phyloP scores from a whole-genome alignment of 1,140 invertebrate genomes.

The Solenopsis fugax region DNA sequence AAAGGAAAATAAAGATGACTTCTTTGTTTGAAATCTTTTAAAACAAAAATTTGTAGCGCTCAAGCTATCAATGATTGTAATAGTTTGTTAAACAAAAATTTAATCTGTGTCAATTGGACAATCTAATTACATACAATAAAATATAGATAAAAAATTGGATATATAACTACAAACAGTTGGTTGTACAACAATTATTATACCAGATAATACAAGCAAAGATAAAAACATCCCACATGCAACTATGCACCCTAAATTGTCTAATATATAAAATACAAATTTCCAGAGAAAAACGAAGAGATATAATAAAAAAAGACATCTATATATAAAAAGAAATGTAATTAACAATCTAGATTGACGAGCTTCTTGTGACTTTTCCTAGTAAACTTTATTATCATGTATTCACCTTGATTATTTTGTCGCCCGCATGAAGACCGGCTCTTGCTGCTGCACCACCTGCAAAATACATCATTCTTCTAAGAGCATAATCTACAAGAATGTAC shows the following conservation, averaged over 20 bases:
- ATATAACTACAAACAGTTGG: not conserved
- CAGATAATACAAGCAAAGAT: constrained; percentile 16
- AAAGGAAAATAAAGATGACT: not conserved
- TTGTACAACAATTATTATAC: not conserved
- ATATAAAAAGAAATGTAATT: not conserved
- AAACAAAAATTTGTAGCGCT: not conserved
- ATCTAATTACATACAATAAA: not conserved
- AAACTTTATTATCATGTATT: constrained; percentile 69
- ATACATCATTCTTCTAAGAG: constrained; percentile 33
- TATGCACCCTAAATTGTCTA: not conserved
- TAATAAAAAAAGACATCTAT: not conserved
- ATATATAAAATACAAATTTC: constrained; percentile 6
- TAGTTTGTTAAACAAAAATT: not conserved
- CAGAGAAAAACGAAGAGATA: not conserved
- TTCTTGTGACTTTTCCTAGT: not conserved
- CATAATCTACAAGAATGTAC: not conserved
- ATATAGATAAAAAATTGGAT: not conserved
- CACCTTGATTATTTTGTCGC: constrained; percentile 98
- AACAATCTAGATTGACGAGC: constrained; percentile 8
- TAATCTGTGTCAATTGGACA: not conserved
- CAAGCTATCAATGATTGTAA: not conserved
- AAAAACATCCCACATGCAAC: constrained; percentile 2
- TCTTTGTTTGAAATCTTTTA: not conserved
- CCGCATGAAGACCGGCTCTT: constrained; percentile 96
- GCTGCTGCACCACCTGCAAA: constrained; percentile 96